Base-by-base conservation (phyloP, 2,888 invertebrate species). In the Barypeithes pellucidus region DNA sequence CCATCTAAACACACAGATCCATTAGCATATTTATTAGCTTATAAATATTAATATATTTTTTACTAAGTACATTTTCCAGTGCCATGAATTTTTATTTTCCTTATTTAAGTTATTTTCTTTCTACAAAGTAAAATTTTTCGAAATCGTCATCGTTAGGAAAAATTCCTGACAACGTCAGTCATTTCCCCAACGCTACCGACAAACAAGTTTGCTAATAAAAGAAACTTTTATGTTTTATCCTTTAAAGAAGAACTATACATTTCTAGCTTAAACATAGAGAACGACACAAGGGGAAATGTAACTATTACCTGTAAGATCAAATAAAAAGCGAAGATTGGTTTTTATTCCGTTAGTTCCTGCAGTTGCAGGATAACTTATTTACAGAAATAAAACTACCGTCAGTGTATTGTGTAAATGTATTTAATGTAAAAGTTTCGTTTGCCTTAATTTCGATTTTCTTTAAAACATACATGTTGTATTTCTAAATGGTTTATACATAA, bases 351-450 rank as follows among this genome's bases (percentile, higher is more conserved):
- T 50, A 47, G 50, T 63, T 63, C 33, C 29, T 33, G 63, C 47
- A 63, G 20, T 50, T 47, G 20, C 50, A n/a, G 47, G 47, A 47
- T 36, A 50, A 66, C 41, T 52, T 52, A 41, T 22, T 41, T 66
- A 66, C 16, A 14, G 41, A 41, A 52, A 52, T 66, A 41, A 66
- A 54, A 69, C 50, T 47, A 45, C 24, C 68, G 52, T 67, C 24
- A 18, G n/a, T 57, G 33, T 39, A 61, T 69, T 61, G 52, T 69
- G 33, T 24, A 66, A 50, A 62, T 12, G 29, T 33, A 62, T 62
- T 62, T 45, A 62, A 62, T 16, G 62, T 63, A 29, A 63, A 63
- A 50, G 47, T 63, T 61, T 61, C 45, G 43, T 61, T 63, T 47
- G 18, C 50, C 43, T 63, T 36, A 63, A 63, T 63, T 50, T 29